Conservation (phyloP, 2,888 invertebrate genomes). For the Myopa testacea region DNA sequence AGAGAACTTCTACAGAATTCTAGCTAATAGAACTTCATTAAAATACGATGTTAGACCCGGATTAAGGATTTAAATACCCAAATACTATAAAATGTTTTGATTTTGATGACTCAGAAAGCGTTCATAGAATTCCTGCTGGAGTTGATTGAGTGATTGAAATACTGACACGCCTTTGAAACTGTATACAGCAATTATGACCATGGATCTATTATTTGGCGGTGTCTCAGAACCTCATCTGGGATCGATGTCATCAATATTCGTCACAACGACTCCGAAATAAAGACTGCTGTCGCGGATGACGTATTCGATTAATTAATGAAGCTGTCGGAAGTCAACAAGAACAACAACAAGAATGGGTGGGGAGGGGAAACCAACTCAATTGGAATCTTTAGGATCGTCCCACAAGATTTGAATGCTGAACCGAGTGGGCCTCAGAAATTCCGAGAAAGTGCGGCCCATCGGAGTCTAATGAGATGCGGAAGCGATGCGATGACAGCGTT, state of each 20-base stretch:
- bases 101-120: no score
- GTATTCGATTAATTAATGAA: background rate
- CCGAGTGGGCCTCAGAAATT: background rate
- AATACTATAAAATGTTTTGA: no score
- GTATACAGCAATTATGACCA: background rate
- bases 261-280: background rate
- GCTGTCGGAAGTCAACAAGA: background rate
- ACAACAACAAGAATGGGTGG: no score
- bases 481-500: constrained; percentile 47
- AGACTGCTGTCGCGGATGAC: background rate
- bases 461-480: background rate
- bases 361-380: background rate
- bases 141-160: no score
- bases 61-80: no score
- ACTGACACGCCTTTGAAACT: no score
- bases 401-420: no score
- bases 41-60: no score
- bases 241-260: background rate
- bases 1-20: no score
- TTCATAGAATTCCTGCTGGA: no score
- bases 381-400: no score
- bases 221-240: background rate
- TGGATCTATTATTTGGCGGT: background rate
- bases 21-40: no score
- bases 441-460: background rate